Conservation (phyloP, 1,140 invertebrate genomes). For the Drosophila teissieri region DNA sequence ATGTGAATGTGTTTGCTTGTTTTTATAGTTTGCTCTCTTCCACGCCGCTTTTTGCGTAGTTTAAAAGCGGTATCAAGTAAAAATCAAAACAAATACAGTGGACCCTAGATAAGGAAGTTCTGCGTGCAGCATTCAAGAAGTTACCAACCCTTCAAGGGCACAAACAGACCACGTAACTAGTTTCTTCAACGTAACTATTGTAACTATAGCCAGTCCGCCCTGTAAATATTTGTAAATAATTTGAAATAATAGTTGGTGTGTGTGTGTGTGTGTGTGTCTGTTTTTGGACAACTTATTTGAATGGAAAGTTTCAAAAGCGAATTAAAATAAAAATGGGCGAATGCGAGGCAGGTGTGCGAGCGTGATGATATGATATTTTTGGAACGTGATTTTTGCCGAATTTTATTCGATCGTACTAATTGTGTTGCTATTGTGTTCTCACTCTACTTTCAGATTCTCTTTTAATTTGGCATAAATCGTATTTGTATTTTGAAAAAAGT, state of each 20-base stretch:
- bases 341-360: slow-evolving; percentile 4
- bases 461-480: slow-evolving; percentile 68
- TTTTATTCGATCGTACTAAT: slow-evolving; percentile 13
- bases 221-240: too few relatives aligned
- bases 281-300: slow-evolving; percentile 19
- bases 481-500: slow-evolving; percentile 45
- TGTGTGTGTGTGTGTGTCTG: slow-evolving; percentile 14
- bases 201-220: too few relatives aligned
- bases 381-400: slow-evolving; percentile 11
- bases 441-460: slow-evolving; percentile 68
- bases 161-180: too few relatives aligned
- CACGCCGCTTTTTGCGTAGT: slow-evolving; percentile 61
- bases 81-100: slow-evolving; percentile 23
- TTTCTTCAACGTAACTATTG: too few relatives aligned
- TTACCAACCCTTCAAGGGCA: too few relatives aligned
- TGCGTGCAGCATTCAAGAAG: too few relatives aligned
- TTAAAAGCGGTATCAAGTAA: slow-evolving; percentile 33
- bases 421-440: too few relatives aligned
- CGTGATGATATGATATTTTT: slow-evolving; percentile 12
- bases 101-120: not conserved
- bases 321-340: slow-evolving; percentile 35
- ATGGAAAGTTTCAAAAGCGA: slow-evolving; percentile 41
- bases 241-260: not conserved
- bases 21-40: slow-evolving; percentile 55
- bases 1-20: slow-evolving; percentile 25